These are phyloP conservation scores for Timandra comae DNA, from an alignment of 2,888 invertebrate genomes.

Conservation along the genomic window DNA sequence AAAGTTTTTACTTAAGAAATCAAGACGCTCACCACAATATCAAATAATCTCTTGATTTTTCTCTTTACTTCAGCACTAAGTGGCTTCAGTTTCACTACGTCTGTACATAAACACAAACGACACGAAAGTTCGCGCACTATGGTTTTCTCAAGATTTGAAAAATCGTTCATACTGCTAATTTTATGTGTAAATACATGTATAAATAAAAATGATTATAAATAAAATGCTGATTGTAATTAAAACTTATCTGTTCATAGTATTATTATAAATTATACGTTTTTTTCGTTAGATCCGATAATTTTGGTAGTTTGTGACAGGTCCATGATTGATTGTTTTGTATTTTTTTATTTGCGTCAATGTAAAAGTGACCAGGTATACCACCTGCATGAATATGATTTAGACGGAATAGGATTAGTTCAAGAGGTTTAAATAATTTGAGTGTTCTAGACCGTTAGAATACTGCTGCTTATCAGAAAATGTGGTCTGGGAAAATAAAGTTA, in stretches of 20 bases:
- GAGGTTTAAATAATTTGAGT: no score
- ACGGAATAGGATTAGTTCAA: no score
- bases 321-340: no score
- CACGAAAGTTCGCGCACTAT: constrained; percentile 69
- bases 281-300: constrained; percentile 40
- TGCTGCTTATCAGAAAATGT: no score
- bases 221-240: constrained; percentile 19
- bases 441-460: no score
- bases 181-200: constrained; percentile 8
- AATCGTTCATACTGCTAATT: constrained; percentile 60
- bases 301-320: constrained; percentile 40
- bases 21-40: constrained; percentile 58
- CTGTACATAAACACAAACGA: constrained; percentile 65
- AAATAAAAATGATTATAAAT: constrained; percentile 14
- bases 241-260: constrained; percentile 38
- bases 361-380: no score
- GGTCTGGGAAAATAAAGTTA: no score
- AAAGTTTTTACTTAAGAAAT: no score
- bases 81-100: constrained; percentile 63
- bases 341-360: no score
- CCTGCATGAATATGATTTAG: no score
- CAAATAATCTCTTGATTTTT: constrained; percentile 61
- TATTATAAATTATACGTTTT: constrained; percentile 26
- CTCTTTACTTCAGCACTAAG: constrained; percentile 60
- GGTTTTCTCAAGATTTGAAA: constrained; percentile 56